Conservation (phyloP, 2,113 vertebrate genomes). For the Xyliphius kryptos region DNA sequence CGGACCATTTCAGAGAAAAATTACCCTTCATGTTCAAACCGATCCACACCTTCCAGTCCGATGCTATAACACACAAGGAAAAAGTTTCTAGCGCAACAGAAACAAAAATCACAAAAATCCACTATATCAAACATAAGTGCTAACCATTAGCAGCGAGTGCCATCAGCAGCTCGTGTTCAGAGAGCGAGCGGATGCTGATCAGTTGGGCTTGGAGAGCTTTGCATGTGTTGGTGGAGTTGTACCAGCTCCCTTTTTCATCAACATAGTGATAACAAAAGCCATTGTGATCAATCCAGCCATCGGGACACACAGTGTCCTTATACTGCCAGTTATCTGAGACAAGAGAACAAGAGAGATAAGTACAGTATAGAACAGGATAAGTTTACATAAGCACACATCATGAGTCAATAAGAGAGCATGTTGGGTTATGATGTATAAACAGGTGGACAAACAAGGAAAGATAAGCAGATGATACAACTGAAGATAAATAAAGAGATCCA, state of each 20-base stretch:
- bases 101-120: neutral
- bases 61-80: conserved; percentile 46
- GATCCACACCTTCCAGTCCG: conserved; percentile 77
- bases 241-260: conserved; percentile 71
- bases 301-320: conserved; percentile 67
- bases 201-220: conserved; percentile 61
- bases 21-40: conserved; percentile 70
- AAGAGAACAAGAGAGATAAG: neutral
- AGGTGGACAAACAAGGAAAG: too few relatives aligned
- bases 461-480: too few relatives aligned
- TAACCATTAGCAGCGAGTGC: conserved; percentile 71
- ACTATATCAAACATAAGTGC: conserved; percentile 31
- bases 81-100: too few relatives aligned
- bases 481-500: too few relatives aligned
- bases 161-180: conserved; percentile 77
- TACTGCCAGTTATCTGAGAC: conserved; percentile 79
- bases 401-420: too few relatives aligned
- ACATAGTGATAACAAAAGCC: conserved; percentile 76
- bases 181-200: conserved; percentile 70
- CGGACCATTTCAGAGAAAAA: conserved; percentile 70
- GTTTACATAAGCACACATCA: neutral
- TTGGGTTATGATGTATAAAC: too few relatives aligned
- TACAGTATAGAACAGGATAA: neutral
- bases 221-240: conserved; percentile 69
- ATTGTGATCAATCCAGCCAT: conserved; percentile 78